Base-by-base conservation (phyloP, 1,140 invertebrate genomes). In the Penaeus vannamei region DNA sequence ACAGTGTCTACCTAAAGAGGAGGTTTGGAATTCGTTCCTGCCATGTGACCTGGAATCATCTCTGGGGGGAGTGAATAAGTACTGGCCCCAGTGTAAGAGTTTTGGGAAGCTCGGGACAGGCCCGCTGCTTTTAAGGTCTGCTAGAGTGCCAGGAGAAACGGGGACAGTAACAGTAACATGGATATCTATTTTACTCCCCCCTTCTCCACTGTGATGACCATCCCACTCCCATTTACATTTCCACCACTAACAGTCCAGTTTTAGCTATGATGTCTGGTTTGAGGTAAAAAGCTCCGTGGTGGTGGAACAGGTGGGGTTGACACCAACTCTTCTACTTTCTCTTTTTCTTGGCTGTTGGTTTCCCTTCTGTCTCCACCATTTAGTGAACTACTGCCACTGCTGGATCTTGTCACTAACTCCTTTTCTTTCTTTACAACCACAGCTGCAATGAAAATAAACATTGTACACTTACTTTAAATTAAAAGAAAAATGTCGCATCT, bases 41-140 rank as follows among this genome's bases (percentile, higher is more conserved):
- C 62, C 60, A 77, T 84, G 82, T n/a, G 82, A 32, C 61, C 83
- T 66, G 29, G 89, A 53, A 22, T 87, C 85, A 80, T 85, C 62
- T 90, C 85, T 0, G 85, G 64, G n/a, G 64, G 62, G 17, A 90
- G 66, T 32, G 90, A 90, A 81, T 87, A 90, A 12, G 86, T 87
- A 69, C 86, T 89, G 32, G 89, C 82, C 10, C 86, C 69, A 7
- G 91, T 90, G 59, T 88, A 89, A 26, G 91, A 91, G 66, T 77
- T 90, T 69, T 91, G 91, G 20, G 90, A 85, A 32, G 85, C 90
- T 61, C 97, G 94, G 92, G 96, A 97, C 91, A 97, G 20, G 97
- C 95, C 89, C 97, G 94, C 92, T 98, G 97, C 92, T 97, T 97
- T 98, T 98, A 92, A 98, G 94, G 93, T 98, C 97, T 60, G 97